Conservation (phyloP, 2,797 vertebrate species). For the Danio aesculapii region DNA sequence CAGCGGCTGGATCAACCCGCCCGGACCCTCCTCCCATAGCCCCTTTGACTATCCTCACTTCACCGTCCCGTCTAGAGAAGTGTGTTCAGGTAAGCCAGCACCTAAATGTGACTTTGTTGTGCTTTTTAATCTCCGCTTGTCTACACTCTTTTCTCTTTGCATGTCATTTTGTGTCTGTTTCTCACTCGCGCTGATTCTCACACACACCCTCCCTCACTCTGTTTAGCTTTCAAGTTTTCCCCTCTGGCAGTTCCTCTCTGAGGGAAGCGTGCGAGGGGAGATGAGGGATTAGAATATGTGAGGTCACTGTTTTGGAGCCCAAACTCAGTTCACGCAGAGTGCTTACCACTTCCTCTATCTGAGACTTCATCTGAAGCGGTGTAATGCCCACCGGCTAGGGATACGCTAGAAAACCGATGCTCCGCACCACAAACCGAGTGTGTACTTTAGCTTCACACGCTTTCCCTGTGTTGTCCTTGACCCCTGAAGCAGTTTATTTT, state of each 20-base stretch:
- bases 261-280: constrained; percentile 60
- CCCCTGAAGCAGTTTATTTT: constrained; percentile 33
- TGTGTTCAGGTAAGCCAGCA: constrained; percentile 76
- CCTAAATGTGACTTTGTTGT: constrained; percentile 56
- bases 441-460: constrained; percentile 40
- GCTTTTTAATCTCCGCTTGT: constrained; percentile 42
- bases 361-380: constrained; percentile 45
- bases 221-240: constrained; percentile 68
- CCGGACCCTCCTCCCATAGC: constrained; percentile 68
- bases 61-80: constrained; percentile 74
- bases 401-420: constrained; percentile 29
- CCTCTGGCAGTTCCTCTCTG: constrained; percentile 64
- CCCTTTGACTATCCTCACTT: constrained; percentile 84
- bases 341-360: constrained; percentile 60
- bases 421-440: constrained; percentile 12
- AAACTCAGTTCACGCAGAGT: constrained; percentile 67
- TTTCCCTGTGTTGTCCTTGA: constrained; percentile 41
- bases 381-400: constrained; percentile 10
- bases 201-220: constrained; percentile 43
- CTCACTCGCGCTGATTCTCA: constrained; percentile 24
- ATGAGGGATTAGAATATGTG: constrained; percentile 70
- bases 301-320: constrained; percentile 70
- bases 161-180: constrained; percentile 38
- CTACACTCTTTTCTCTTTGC: constrained; percentile 26
- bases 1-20: constrained; percentile 58